phyloP scores from a whole-genome alignment of 1,140 invertebrate species.

The Aphelinus atriplicis region DNA sequence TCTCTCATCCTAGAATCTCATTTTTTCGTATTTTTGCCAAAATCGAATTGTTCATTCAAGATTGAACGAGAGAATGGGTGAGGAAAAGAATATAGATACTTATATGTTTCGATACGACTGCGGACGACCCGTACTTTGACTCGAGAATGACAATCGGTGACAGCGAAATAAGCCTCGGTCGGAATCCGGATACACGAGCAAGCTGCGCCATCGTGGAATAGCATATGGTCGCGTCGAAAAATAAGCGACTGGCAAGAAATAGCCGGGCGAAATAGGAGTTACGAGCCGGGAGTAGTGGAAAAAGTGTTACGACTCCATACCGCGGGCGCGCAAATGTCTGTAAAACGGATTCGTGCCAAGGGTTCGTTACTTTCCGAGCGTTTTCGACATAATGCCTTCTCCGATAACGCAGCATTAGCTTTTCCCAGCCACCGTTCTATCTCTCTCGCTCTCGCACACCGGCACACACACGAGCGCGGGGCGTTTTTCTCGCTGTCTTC shows the following conservation, averaged over 20 bases:
- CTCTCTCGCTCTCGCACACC: slow-evolving; percentile 22
- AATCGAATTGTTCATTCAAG: too few relatives aligned
- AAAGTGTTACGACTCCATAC: slow-evolving; percentile 51
- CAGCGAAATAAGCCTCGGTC: too few relatives aligned
- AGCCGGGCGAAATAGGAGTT: slow-evolving; percentile 43
- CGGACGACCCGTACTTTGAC: too few relatives aligned
- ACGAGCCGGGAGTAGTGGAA: slow-evolving; percentile 45
- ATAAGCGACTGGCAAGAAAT: slow-evolving; percentile 49
- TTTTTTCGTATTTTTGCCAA: too few relatives aligned
- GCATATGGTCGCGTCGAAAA: slow-evolving; percentile 14
- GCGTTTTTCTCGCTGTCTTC: slow-evolving; percentile 8
- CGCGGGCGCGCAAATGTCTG: slow-evolving; percentile 51
- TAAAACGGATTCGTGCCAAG: slow-evolving; percentile 55
- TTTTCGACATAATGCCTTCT: slow-evolving; percentile 56
- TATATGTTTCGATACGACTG: too few relatives aligned
- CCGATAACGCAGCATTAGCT: slow-evolving; percentile 59
- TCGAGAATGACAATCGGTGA: too few relatives aligned
- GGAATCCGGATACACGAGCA: too few relatives aligned
- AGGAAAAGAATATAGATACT: too few relatives aligned
- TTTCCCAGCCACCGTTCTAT: slow-evolving; percentile 39
- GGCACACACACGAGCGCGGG: too few relatives aligned
- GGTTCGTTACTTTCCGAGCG: slow-evolving; percentile 57
- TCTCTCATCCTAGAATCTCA: too few relatives aligned
- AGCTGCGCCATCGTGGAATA: not conserved
- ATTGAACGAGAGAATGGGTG: too few relatives aligned